Evolutionary conservation across 2,888 invertebrate genomes (phyloP).

Genomic region (Argyresthia goedartella): DNA sequence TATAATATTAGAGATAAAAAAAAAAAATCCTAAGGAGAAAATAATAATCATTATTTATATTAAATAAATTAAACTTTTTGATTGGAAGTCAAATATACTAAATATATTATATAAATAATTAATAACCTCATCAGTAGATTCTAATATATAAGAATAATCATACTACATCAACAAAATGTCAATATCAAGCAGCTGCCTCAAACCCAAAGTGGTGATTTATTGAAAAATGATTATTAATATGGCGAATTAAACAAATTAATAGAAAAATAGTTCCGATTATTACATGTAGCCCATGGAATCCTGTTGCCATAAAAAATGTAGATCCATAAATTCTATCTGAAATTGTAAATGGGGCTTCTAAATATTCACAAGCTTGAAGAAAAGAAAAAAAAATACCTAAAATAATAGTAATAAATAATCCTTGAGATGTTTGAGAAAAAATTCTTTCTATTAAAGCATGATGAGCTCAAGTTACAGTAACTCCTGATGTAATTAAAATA

Average conservation of each 20-base stretch:
- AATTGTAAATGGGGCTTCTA: constrained; percentile 62
- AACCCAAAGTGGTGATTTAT: constrained; percentile 45
- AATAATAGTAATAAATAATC: constrained; percentile 63
- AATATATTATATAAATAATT: constrained; percentile 76
- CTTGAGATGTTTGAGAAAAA: constrained; percentile 45
- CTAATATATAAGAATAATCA: constrained; percentile 62
- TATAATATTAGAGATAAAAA: constrained; percentile 52
- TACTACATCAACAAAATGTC: constrained; percentile 52
- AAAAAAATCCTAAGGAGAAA: constrained; percentile 34
- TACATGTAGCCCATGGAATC: constrained; percentile 82
- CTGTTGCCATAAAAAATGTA: constrained; percentile 80
- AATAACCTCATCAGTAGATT: constrained; percentile 78
- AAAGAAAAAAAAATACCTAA: constrained; percentile 76
- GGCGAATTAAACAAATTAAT: constrained; percentile 35
- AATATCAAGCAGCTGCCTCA: constrained; percentile 52
- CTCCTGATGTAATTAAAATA: constrained; percentile 78
- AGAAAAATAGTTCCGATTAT: constrained; percentile 63
- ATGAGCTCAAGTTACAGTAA: constrained; percentile 74
- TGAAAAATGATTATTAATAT: constrained; percentile 38
- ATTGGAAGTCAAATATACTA: constrained; percentile 81
- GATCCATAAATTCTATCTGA: constrained; percentile 74
- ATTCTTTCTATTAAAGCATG: constrained; percentile 52
- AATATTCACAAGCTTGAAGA: constrained; percentile 78
- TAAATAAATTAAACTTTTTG: constrained; percentile 71
- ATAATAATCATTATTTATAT: constrained; percentile 72